These are phyloP conservation scores for Hipposideros larvatus DNA, from an alignment of 2,797 vertebrate genomes.

Conservation along the genomic window DNA sequence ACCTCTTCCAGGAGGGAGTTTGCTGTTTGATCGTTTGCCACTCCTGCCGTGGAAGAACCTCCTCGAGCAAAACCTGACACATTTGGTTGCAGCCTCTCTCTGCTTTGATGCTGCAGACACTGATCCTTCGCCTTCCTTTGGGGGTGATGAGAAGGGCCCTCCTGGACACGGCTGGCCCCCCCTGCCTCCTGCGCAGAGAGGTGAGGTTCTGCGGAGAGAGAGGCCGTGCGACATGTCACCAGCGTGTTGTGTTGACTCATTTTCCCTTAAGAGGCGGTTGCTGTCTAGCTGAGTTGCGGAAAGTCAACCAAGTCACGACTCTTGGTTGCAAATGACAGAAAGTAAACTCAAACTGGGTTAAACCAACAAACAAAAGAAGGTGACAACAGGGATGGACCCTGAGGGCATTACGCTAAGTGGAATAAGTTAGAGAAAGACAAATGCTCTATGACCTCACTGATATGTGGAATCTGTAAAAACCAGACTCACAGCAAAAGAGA, in stretches of 20 bases:
- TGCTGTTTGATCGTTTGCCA: rapidly evolving
- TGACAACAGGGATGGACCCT: rapidly evolving
- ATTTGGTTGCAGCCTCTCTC: not conserved
- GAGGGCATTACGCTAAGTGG: not conserved
- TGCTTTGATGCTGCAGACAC: not conserved
- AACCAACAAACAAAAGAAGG: not conserved
- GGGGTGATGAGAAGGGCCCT: not conserved
- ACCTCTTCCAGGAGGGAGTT: constrained; percentile 71
- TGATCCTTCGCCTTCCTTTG: not conserved
- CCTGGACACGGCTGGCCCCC: no score
- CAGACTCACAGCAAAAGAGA: not conserved
- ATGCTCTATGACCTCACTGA: not conserved
- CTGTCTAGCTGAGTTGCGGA: not conserved
- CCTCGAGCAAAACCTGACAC: not conserved
- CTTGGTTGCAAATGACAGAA: not conserved
- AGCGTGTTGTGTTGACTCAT: no score
- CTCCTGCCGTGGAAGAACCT: constrained; percentile 67
- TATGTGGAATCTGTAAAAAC: not conserved
- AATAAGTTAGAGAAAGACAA: not conserved
- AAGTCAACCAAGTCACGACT: not conserved
- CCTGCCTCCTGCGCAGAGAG: not conserved
- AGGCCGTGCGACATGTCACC: rapidly evolving
- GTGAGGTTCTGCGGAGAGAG: not conserved
- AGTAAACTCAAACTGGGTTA: not conserved
- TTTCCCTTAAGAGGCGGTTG: no score